Conservation (phyloP, 2,888 invertebrate species). For the Drosophila ezoana region DNA sequence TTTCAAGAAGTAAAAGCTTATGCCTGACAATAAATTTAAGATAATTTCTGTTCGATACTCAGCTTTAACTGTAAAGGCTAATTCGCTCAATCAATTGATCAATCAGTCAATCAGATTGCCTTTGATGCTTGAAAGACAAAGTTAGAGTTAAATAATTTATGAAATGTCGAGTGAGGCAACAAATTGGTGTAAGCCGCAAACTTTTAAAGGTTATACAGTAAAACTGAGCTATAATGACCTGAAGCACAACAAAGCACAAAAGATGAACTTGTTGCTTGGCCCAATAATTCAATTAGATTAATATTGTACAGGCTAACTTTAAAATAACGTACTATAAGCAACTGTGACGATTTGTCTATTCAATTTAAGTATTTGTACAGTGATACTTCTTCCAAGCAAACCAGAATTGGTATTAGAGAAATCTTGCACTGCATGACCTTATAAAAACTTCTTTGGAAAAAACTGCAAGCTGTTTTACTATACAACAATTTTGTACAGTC, state of each 20-base stretch:
- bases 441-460: too few relatives aligned
- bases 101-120: constrained; percentile 14
- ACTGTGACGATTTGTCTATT: neutral
- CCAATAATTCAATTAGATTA: constrained; percentile 2
- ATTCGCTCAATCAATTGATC: constrained; percentile 12
- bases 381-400: too few relatives aligned
- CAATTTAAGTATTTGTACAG: too few relatives aligned
- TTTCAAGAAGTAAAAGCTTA: constrained; percentile 6
- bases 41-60: constrained; percentile 2
- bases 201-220: neutral
- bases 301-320: neutral
- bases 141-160: constrained; percentile 1
- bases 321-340: neutral
- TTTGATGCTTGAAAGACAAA: neutral
- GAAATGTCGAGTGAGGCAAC: constrained; percentile 1
- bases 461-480: too few relatives aligned
- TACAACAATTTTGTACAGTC: too few relatives aligned
- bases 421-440: too few relatives aligned
- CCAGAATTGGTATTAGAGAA: too few relatives aligned
- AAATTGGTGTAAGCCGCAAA: neutral
- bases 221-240: neutral
- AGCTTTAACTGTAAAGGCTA: neutral
- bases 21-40: constrained; percentile 15
- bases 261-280: too few relatives aligned
- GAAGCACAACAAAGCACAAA: neutral